Conservation (phyloP, 2,113 vertebrate species). For the Microtus montanus region DNA sequence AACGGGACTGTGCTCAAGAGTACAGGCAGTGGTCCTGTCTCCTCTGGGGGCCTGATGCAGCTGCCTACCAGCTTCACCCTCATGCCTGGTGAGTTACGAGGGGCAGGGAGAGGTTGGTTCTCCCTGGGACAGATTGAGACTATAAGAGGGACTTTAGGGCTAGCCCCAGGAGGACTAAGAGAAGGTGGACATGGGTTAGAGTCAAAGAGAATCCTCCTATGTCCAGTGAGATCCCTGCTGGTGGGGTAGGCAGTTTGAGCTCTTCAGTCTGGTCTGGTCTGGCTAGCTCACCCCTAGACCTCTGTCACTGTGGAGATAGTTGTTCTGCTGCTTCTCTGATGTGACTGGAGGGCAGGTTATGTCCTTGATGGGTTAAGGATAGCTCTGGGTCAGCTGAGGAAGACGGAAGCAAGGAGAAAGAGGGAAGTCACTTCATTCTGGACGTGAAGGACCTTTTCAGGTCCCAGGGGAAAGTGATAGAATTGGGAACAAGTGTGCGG, state of each 20-base stretch:
- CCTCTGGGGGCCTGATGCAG: slow-evolving; percentile 94
- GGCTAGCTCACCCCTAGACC: slow-evolving; percentile 80
- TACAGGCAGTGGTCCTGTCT: slow-evolving; percentile 86
- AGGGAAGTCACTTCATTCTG: background rate
- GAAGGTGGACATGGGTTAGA: background rate
- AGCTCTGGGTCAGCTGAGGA: background rate
- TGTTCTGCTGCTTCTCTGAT: slow-evolving; percentile 88
- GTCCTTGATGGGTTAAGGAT: slow-evolving; percentile 88
- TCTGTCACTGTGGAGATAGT: slow-evolving; percentile 86
- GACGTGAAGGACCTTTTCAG: background rate
- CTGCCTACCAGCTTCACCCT: slow-evolving; percentile 96
- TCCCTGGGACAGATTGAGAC: slow-evolving; percentile 29
- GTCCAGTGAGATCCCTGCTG: slow-evolving; percentile 86
- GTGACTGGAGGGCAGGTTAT: slow-evolving; percentile 81
- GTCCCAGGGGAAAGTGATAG: background rate
- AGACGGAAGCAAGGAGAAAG: background rate
- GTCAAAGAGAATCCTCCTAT: slow-evolving; percentile 67
- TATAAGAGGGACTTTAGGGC: slow-evolving; percentile 59
- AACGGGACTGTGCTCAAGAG: slow-evolving; percentile 98
- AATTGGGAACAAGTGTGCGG: background rate
- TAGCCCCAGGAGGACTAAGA: slow-evolving; percentile 31
- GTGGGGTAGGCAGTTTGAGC: slow-evolving; percentile 89
- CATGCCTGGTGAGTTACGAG: slow-evolving; percentile 93
- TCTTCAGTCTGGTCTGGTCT: slow-evolving; percentile 87
- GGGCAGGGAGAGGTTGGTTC: background rate